phyloP scores from a whole-genome alignment of 2,113 vertebrate species.

The Patagioenas fasciata region DNA sequence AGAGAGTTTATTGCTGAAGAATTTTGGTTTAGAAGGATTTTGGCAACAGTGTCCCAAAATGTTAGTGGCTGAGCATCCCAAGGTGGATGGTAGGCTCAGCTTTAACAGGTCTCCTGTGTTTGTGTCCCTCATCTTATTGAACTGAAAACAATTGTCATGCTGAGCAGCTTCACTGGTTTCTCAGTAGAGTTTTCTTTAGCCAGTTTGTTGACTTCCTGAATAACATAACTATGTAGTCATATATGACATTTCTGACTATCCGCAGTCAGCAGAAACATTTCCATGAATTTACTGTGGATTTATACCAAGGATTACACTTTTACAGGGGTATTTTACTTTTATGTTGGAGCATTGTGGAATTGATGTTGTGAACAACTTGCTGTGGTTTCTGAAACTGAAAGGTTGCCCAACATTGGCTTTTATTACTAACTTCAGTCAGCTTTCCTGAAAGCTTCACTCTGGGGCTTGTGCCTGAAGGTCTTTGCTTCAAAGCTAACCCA shows the following conservation, averaged over 20 bases:
- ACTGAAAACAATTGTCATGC: background rate
- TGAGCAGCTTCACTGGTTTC: background rate
- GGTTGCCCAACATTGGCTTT: background rate
- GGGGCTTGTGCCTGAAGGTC: background rate
- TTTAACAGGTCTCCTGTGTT: background rate
- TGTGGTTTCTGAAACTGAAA: background rate
- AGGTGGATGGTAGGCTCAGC: background rate
- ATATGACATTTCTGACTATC: background rate
- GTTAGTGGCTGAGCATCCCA: background rate
- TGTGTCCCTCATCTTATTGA: background rate
- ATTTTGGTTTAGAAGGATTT: background rate
- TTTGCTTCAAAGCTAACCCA: background rate
- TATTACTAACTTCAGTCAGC: background rate
- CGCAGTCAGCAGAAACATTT: background rate
- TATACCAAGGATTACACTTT: background rate
- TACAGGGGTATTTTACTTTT: background rate
- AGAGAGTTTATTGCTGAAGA: background rate
- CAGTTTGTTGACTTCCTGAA: background rate
- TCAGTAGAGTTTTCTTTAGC: background rate
- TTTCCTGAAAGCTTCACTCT: background rate
- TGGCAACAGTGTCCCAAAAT: background rate
- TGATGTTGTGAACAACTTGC: background rate
- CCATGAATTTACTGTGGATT: background rate
- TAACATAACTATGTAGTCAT: background rate
- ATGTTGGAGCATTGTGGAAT: background rate